These are phyloP conservation scores for Marisa cornuarietis DNA, from an alignment of 1,140 invertebrate species.

Conservation along the genomic window DNA sequence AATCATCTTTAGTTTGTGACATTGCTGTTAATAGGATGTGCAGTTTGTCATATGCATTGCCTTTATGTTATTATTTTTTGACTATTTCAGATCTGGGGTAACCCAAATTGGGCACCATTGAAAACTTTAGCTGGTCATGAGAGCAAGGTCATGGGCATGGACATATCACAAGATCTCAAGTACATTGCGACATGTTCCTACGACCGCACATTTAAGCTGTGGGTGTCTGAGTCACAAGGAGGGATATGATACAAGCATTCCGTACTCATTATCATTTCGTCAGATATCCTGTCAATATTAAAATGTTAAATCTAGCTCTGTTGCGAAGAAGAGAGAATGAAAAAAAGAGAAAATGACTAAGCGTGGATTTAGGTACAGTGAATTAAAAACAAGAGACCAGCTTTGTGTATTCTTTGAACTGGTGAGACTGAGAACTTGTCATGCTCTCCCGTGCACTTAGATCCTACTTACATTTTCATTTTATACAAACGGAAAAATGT, in stretches of 20 bases:
- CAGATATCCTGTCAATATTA: no score
- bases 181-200: conserved; percentile 94
- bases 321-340: no score
- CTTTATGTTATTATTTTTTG: conserved; percentile 6
- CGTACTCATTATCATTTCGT: no score
- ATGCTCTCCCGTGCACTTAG: no score
- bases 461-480: no score
- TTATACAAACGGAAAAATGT: no score
- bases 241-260: conserved; percentile 36
- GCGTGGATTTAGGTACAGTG: no score
- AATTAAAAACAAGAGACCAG: no score
- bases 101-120: conserved; percentile 94
- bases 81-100: conserved; percentile 82
- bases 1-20: conserved; percentile 3
- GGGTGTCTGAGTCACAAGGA: conserved; percentile 77
- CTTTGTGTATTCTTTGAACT: no score
- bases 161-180: conserved; percentile 84
- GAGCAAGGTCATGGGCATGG: conserved; percentile 92
- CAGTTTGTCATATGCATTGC: not conserved
- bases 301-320: no score
- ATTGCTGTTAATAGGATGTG: not conserved
- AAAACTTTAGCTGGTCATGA: conserved; percentile 95
- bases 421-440: no score
- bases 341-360: no score
- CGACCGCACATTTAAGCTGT: conserved; percentile 97